A percentile compares a stretch with the other conserved stretches of the same genome.
phyloP scores from a whole-genome alignment of 2,888 invertebrate genomes.

The Drosophila maculinotata region DNA sequence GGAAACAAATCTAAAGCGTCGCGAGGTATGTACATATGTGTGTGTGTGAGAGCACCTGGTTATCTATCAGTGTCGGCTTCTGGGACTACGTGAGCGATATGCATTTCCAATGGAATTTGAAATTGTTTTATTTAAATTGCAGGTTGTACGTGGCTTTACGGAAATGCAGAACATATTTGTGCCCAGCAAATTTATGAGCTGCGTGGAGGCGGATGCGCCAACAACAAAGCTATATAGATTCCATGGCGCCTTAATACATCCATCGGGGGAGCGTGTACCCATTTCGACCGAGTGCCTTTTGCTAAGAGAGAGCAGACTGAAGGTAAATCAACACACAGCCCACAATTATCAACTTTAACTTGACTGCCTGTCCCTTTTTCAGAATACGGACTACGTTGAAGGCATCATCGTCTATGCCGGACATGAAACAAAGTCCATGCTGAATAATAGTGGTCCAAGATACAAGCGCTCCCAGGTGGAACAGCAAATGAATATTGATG shows the following conservation, averaged over 20 bases:
- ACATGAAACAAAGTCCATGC: slow-evolving; percentile 98
- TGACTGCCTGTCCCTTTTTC: slow-evolving; percentile 1
- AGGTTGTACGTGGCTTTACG: slow-evolving; percentile 85
- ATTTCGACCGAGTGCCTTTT: slow-evolving; percentile 95
- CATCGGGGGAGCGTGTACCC: slow-evolving; percentile 91
- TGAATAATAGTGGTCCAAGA: slow-evolving; percentile 97
- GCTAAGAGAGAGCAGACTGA: slow-evolving; percentile 96
- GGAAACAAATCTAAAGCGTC: slow-evolving; percentile 97
- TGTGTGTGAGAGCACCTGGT: background rate
- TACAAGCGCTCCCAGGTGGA: slow-evolving; percentile 97
- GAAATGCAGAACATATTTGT: slow-evolving; percentile 90
- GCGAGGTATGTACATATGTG: slow-evolving; percentile 87
- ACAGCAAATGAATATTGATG: slow-evolving; percentile 97
- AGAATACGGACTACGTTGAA: slow-evolving; percentile 97
- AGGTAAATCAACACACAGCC: slow-evolving; percentile 67
- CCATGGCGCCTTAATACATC: slow-evolving; percentile 94
- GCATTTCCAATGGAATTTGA: background rate
- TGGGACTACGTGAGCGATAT: slow-evolving; percentile 37
- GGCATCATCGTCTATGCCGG: slow-evolving; percentile 99
- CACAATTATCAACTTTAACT: background rate
- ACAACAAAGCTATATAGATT: slow-evolving; percentile 98
- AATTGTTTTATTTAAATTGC: slow-evolving; percentile 17
- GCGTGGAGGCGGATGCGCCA: slow-evolving; percentile 96
- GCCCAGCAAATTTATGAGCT: slow-evolving; percentile 92
- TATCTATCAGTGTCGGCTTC: slow-evolving; percentile 11